A percentile compares a stretch with the other conserved stretches of the same genome.
These are phyloP conservation scores for Aphodius granarius DNA, from an alignment of 2,888 invertebrate genomes.

Conservation along the genomic window DNA sequence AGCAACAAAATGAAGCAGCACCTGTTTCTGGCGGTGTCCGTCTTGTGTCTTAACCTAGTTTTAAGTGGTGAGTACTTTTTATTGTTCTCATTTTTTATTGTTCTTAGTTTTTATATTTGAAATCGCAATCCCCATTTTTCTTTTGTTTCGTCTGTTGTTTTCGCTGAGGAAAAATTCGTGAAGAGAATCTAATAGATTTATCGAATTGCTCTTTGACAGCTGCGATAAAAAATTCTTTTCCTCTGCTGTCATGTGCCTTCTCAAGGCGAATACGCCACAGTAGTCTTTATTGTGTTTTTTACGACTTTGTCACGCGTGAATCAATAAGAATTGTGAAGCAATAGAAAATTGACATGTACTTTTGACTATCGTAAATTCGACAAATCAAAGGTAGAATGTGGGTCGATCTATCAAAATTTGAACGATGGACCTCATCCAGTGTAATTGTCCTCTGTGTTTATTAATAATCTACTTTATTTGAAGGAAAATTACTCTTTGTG, in stretches of 20 bases:
- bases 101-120: too few relatives aligned
- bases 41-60: neutral
- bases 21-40: neutral
- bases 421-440: neutral
- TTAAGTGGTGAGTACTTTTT: neutral
- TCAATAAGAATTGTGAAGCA: too few relatives aligned
- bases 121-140: too few relatives aligned
- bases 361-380: neutral
- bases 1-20: neutral
- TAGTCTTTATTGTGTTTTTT: neutral
- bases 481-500: neutral
- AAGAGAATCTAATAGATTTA: neutral
- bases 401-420: neutral
- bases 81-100: too few relatives aligned
- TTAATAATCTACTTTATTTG: neutral
- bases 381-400: neutral
- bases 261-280: neutral
- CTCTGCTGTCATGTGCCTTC: neutral
- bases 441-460: neutral
- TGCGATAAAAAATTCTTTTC: neutral
- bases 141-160: neutral
- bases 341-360: neutral
- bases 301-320: neutral
- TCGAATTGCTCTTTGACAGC: neutral
- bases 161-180: neutral